Evolutionary conservation across 2,797 vertebrate species (phyloP).

Genomic region (Alosa sapidissima): DNA sequence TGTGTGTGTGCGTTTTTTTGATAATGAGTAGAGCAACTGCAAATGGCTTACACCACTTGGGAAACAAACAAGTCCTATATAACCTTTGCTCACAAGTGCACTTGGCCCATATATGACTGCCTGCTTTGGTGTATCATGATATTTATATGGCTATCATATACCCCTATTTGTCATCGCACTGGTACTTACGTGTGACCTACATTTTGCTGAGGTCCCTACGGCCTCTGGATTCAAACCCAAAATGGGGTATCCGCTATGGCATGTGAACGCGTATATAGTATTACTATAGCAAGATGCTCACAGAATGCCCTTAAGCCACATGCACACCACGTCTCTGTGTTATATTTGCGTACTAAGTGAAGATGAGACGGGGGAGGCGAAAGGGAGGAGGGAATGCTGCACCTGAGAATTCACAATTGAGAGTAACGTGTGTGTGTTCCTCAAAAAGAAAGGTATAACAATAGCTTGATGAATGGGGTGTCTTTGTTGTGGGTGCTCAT

Average conservation of each 20-base stretch:
- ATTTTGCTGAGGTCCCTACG: not conserved
- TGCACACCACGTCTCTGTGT: too few species aligned
- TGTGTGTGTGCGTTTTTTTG: not conserved
- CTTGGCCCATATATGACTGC: not conserved
- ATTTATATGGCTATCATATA: not conserved
- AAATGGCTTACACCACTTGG: not conserved
- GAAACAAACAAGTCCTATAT: not conserved
- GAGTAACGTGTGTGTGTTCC: not conserved
- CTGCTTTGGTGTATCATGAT: not conserved
- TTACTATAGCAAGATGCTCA: not conserved
- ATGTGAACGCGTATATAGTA: not conserved
- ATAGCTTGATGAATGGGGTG: slow-evolving; percentile 16
- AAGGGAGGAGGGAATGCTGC: not conserved
- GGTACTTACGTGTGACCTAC: not conserved
- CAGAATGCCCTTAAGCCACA: not conserved
- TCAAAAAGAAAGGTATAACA: not conserved
- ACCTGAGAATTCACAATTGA: not conserved
- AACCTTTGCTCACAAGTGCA: not conserved
- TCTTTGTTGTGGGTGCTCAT: not conserved
- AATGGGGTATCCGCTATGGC: not conserved
- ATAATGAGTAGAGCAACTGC: not conserved
- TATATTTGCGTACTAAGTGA: too few species aligned
- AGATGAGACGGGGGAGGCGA: too few species aligned
- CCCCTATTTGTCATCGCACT: not conserved
- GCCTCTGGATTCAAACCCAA: not conserved